phyloP scores from a whole-genome alignment of 53 echinoderm and acorn worm genomes.

The Holothuria scabra region DNA sequence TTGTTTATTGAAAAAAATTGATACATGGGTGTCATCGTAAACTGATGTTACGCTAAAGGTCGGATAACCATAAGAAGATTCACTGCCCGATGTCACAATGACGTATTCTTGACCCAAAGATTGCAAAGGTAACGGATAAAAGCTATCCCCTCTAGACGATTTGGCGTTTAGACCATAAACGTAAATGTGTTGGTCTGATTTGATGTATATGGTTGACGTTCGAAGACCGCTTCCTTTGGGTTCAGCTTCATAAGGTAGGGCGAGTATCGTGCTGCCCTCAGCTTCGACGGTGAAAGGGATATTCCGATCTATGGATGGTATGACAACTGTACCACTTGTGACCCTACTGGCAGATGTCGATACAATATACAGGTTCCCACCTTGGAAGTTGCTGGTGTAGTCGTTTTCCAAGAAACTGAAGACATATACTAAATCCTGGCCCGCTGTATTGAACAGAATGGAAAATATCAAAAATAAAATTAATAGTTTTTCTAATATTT shows the following conservation, averaged over 20 bases:
- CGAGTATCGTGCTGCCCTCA: background rate
- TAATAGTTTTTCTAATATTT: too few relatives aligned
- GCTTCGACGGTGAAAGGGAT: constrained; percentile 23
- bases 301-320: background rate
- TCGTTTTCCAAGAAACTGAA: constrained; percentile 13
- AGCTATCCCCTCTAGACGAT: background rate
- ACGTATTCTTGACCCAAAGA: constrained; percentile 3
- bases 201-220: background rate
- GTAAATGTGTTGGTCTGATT: constrained; percentile 21
- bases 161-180: background rate
- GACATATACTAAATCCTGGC: constrained; percentile 7
- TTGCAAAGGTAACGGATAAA: constrained; percentile 4
- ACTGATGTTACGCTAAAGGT: constrained; percentile 8
- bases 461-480: too few relatives aligned
- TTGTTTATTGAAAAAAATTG: background rate
- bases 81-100: constrained; percentile 6
- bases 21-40: background rate
- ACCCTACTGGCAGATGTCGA: background rate
- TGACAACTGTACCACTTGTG: background rate
- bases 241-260: background rate
- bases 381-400: background rate
- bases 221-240: background rate
- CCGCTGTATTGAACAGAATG: too few relatives aligned
- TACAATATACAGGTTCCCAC: background rate
- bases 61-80: background rate